A percentile compares a stretch with the other conserved stretches of the same genome.
These are phyloP conservation scores for Melinaea menophilus DNA, from an alignment of 2,888 invertebrate genomes.

Conservation along the genomic window DNA sequence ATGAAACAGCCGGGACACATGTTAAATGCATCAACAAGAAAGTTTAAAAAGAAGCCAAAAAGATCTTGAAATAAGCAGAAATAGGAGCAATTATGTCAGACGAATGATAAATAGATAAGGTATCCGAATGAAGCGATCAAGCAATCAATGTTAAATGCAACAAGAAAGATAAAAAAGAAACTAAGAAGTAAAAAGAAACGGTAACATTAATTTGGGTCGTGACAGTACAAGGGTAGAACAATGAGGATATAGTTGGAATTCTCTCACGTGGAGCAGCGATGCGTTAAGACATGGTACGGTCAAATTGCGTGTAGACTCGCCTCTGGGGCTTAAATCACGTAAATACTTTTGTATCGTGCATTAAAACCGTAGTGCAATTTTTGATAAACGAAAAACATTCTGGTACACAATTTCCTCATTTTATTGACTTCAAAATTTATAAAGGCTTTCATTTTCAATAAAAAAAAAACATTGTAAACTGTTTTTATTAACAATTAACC, in stretches of 20 bases:
- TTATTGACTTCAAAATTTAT: too few species aligned
- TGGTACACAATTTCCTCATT: neutral
- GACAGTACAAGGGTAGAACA: conserved; percentile 59
- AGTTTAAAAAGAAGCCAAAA: conserved; percentile 4
- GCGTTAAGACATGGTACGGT: conserved; percentile 67
- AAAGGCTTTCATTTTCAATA: too few species aligned
- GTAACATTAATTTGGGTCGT: conserved; percentile 35
- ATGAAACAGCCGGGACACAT: too few species aligned
- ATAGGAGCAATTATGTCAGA: too few species aligned
- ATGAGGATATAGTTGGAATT: conserved; percentile 56
- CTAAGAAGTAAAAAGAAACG: conserved; percentile 22
- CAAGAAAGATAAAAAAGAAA: conserved; percentile 15
- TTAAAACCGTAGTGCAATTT: neutral
- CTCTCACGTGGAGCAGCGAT: conserved; percentile 69
- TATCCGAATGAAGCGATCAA: too few species aligned
- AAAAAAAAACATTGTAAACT: too few species aligned
- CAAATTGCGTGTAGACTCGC: conserved; percentile 57
- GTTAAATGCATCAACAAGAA: neutral
- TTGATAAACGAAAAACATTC: neutral
- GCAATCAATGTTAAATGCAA: neutral
- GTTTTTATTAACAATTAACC: too few species aligned
- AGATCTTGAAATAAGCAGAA: neutral
- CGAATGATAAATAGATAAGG: too few species aligned
- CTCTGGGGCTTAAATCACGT: conserved; percentile 50
- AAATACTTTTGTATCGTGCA: conserved; percentile 11